These are phyloP conservation scores for Gambusia affinis DNA, from an alignment of 2,113 vertebrate species.

Conservation along the genomic window DNA sequence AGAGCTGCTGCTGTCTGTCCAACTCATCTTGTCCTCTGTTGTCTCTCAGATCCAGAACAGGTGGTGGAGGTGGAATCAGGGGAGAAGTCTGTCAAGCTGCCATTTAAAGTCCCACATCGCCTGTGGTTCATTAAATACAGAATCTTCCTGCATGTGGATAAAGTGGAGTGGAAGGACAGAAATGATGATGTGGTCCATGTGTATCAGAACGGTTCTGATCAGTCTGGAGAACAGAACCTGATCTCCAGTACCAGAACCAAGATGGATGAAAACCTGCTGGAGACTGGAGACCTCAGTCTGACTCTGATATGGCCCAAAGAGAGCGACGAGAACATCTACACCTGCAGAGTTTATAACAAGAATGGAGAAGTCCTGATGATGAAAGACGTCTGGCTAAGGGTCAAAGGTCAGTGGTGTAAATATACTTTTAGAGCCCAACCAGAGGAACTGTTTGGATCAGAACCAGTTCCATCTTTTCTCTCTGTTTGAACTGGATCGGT, in stretches of 20 bases:
- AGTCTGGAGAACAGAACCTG: neutral
- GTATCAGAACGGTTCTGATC: neutral
- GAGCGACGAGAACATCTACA: neutral
- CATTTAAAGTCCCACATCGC: neutral
- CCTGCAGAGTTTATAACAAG: neutral
- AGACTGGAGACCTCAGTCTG: conserved; percentile 2
- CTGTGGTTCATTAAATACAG: too few species aligned
- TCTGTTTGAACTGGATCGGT: too few species aligned
- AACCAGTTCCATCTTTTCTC: neutral
- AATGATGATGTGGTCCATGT: neutral
- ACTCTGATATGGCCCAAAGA: neutral
- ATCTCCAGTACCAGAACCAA: neutral
- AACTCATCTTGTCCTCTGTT: neutral
- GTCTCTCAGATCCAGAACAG: neutral
- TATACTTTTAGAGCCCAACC: neutral
- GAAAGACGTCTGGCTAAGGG: neutral
- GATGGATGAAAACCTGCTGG: neutral
- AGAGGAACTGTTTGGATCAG: neutral
- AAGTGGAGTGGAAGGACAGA: neutral
- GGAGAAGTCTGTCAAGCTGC: neutral
- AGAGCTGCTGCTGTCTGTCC: neutral
- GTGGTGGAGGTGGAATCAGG: neutral
- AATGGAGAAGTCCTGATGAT: neutral
- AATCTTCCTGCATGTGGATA: neutral
- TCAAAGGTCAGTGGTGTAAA: conserved; percentile 3